A percentile compares a stretch with the other conserved stretches of the same genome.
These are phyloP conservation scores for Eupithecia insigniata DNA, from an alignment of 2,888 invertebrate genomes.

Conservation along the genomic window DNA sequence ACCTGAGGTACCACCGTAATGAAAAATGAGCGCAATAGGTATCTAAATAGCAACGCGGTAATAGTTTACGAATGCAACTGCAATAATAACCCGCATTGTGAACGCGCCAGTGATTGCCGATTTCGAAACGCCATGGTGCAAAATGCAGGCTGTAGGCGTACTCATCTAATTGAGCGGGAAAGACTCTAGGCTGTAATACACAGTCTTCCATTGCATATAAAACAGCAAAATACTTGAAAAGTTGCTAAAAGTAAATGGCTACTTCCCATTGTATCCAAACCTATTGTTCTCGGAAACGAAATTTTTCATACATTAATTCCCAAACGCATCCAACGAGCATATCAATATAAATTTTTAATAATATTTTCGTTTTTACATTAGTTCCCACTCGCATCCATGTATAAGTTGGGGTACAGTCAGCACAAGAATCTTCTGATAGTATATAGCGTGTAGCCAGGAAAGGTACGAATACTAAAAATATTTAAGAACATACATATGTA, in stretches of 20 bases:
- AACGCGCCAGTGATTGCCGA: conserved; percentile 63
- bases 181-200: background rate
- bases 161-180: conserved; percentile 13
- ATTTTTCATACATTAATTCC: too few species aligned
- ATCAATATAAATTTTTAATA: too few species aligned
- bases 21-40: conserved; percentile 36
- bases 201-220: background rate
- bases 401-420: too few species aligned
- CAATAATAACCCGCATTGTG: conserved; percentile 80
- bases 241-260: background rate
- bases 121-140: conserved; percentile 58
- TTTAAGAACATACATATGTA: too few species aligned
- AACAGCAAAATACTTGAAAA: background rate
- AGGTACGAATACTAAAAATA: too few species aligned
- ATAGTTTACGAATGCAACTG: conserved; percentile 61
- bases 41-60: conserved; percentile 34
- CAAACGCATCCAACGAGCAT: too few species aligned
- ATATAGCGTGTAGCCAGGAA: too few species aligned
- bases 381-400: too few species aligned
- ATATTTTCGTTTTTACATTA: too few species aligned
- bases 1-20: conserved; percentile 19
- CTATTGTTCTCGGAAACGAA: too few species aligned
- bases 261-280: too few species aligned
- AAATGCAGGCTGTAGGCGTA: conserved; percentile 39
- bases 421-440: too few species aligned